phyloP scores from a whole-genome alignment of 2,797 vertebrate species.

The Sitta carolinensis region DNA sequence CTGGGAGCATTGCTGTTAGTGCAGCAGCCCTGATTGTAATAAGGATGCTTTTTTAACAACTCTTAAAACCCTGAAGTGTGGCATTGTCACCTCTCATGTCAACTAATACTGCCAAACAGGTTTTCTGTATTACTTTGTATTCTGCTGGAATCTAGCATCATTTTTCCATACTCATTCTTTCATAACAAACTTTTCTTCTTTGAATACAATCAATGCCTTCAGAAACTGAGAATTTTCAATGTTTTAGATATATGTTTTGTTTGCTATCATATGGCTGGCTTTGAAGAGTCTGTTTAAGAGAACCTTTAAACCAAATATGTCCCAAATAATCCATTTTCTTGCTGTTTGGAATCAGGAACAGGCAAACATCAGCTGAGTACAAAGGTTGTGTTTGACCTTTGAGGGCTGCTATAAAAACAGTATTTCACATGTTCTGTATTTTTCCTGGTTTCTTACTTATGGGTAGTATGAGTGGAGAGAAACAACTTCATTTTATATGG shows the following conservation, averaged over 20 bases:
- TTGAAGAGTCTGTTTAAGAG: not conserved
- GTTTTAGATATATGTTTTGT: not conserved
- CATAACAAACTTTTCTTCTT: not conserved
- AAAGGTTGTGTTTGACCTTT: not conserved
- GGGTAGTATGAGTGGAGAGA: not conserved
- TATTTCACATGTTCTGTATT: not conserved
- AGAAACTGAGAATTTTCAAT: not conserved
- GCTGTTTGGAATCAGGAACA: not conserved
- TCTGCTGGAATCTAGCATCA: not conserved
- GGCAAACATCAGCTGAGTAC: not conserved
- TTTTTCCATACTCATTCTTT: not conserved
- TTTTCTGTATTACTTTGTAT: not conserved
- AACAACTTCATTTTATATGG: not conserved
- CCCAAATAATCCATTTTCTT: not conserved
- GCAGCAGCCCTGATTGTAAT: not conserved
- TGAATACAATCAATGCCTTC: not conserved
- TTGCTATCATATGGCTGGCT: not conserved
- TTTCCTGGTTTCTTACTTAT: not conserved
- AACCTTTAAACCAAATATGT: not conserved
- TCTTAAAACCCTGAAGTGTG: not conserved
- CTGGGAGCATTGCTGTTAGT: not conserved
- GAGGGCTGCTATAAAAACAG: not conserved
- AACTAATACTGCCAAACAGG: not conserved
- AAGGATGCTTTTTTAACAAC: not conserved
- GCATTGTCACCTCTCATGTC: not conserved